A percentile compares a stretch with the other conserved stretches of the same genome.
phyloP scores from a whole-genome alignment of 2,113 vertebrate genomes.

The Aspiorhynchus laticeps region DNA sequence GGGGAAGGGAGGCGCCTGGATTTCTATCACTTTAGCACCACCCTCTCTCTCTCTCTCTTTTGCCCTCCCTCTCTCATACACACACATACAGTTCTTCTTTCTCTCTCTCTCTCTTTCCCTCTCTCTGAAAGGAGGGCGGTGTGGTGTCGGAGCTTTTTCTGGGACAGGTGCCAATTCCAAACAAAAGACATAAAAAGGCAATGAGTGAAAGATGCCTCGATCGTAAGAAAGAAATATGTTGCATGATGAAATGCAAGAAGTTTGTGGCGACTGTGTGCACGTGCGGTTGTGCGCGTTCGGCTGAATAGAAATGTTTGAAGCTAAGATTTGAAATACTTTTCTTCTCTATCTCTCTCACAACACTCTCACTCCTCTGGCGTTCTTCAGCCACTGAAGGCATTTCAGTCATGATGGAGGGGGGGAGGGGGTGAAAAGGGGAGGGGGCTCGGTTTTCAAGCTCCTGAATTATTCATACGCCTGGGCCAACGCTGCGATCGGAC shows the following conservation, averaged over 20 bases:
- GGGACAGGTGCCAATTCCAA: conserved; percentile 91
- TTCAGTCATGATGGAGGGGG: conserved; percentile 74
- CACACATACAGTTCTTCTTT: conserved; percentile 58
- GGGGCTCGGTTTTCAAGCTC: conserved; percentile 71
- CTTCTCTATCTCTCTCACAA: conserved; percentile 28
- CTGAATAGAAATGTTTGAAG: conserved; percentile 55
- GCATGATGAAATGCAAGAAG: conserved; percentile 61
- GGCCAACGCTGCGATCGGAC: conserved; percentile 81
- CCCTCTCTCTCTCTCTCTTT: conserved; percentile 58
- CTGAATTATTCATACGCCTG: conserved; percentile 91
- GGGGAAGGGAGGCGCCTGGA: conserved; percentile 51
- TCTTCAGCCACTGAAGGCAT: conserved; percentile 78
- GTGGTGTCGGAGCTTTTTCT: conserved; percentile 80
- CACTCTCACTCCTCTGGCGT: conserved; percentile 60
- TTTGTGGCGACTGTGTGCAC: conserved; percentile 53
- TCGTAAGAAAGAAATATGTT: conserved; percentile 61
- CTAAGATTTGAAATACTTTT: conserved; percentile 65
- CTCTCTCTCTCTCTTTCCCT: conserved; percentile 65
- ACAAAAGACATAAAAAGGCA: conserved; percentile 89
- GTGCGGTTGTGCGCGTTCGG: conserved; percentile 5
- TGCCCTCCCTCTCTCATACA: conserved; percentile 56
- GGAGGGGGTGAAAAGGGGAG: conserved; percentile 56
- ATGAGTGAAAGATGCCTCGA: conserved; percentile 75
- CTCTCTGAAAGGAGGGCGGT: conserved; percentile 79
- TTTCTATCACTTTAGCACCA: conserved; percentile 56